Evolutionary conservation across 1,140 invertebrate species (phyloP), one percentile per base, ranked within the genome.

Genomic region (Mamestra configurata): DNA sequence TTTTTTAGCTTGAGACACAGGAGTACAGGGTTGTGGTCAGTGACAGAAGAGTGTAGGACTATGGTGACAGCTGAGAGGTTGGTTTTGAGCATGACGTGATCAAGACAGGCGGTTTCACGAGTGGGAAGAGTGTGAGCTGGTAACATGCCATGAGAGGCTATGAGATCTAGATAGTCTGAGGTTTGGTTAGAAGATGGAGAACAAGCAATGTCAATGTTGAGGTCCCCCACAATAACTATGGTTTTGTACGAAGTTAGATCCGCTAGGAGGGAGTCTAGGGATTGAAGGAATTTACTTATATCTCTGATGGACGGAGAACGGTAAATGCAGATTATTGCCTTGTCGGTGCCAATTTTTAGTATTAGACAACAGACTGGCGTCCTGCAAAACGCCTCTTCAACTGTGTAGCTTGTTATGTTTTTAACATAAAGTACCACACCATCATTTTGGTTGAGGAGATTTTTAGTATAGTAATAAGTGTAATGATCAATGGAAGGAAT

Each of bases 391-490:
- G 31, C 0, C 8, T 64, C 59, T 35, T 13, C 15, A 15, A 64
- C 59, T 35, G 31, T 64, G 27, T 35, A 37, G 27, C 13, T 31
- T 8, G 11, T 27, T 8, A 66, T 2, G 18, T 66, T 37, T 40
- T 66, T 66, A 18, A 37, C 7, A 66, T 66, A 66, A 20, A 66
- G 15, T 8, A 66, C 37, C 4, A 43, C 35, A 8, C 61, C 61
- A 11, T 66, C 61, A 66, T 66, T 66, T 11, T 66, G 61, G n/a
- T 37, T 66, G 24, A n/a, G 2, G 13, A n/a, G 59, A 10, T 64
- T 31, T n/a, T 35, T 13, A 11, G 59, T 64, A 15, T 15, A n/a
- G 8, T n/a, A 64, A 15, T 31, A 5, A n/a, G 31, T 8, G 27
- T 64, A 64, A 7, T 37, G 7, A 5, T 64, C 31, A 18, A 64